A percentile compares a stretch with the other conserved stretches of the same genome.
These are phyloP conservation scores for Lasioglossum lativentre DNA, from an alignment of 2,888 invertebrate species.

Conservation along the genomic window DNA sequence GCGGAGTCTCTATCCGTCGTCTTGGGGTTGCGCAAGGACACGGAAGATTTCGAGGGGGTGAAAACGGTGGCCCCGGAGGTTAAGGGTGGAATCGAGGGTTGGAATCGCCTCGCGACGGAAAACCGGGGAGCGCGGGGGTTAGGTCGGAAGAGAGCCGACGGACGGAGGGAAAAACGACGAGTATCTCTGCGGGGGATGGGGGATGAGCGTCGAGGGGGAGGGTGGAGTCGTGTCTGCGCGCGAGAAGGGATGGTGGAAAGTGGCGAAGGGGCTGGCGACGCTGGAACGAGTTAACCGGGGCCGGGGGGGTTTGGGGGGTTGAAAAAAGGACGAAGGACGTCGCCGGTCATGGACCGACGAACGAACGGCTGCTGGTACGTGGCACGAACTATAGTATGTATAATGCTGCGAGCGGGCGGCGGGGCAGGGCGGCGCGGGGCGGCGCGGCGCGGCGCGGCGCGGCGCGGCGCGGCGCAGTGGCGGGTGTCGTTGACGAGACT, in stretches of 20 bases:
- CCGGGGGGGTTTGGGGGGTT: neutral
- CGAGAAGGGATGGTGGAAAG: constrained; percentile 36
- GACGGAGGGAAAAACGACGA: constrained; percentile 16
- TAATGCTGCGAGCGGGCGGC: neutral
- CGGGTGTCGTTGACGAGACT: constrained; percentile 44
- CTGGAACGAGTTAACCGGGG: constrained; percentile 53
- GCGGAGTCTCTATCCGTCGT: constrained; percentile 30
- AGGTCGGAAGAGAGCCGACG: neutral
- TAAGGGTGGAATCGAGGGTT: neutral
- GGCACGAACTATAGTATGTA: neutral
- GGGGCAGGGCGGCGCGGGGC: no score
- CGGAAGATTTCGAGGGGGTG: constrained; percentile 42
- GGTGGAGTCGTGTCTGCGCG: constrained; percentile 50
- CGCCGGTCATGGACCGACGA: constrained; percentile 44
- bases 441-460: no score
- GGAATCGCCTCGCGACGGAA: neutral
- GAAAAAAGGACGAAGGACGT: constrained; percentile 59
- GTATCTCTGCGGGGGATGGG: neutral
- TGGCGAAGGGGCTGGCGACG: constrained; percentile 47
- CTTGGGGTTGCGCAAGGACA: constrained; percentile 68
- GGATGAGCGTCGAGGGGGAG: neutral
- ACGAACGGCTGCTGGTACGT: neutral
- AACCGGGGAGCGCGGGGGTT: neutral
- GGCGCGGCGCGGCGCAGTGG: neutral
- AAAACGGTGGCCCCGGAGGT: neutral